Percentiles rank a stretch among this genome's conserved stretches.
These are phyloP conservation scores for Chionis minor DNA, from an alignment of 2,113 vertebrate genomes.

Conservation along the genomic window DNA sequence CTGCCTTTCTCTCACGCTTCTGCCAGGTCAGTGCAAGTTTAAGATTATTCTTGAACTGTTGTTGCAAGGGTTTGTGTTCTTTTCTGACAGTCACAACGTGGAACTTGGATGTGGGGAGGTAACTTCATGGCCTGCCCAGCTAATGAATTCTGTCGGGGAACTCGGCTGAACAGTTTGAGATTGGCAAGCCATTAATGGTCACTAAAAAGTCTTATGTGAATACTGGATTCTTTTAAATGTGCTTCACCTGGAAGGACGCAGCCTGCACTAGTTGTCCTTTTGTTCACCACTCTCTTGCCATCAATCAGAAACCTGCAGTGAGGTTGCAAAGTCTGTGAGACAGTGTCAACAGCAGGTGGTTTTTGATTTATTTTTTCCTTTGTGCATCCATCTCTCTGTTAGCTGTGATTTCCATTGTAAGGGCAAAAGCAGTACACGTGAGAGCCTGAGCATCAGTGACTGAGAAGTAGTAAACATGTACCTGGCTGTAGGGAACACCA, in stretches of 20 bases:
- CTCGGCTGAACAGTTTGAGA: background rate
- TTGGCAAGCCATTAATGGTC: background rate
- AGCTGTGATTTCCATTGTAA: background rate
- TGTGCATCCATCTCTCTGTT: background rate
- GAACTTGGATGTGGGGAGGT: background rate
- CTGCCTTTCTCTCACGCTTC: background rate
- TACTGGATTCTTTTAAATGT: background rate
- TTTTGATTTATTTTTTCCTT: background rate
- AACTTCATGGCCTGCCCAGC: background rate
- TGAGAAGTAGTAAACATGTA: fast-evolving
- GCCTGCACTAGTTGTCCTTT: background rate
- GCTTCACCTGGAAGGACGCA: background rate
- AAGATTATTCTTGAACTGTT: background rate
- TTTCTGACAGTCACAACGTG: background rate
- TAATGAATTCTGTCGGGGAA: background rate
- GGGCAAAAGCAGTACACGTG: background rate
- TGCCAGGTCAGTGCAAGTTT: slow-evolving; percentile 9
- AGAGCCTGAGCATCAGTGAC: background rate
- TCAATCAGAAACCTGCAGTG: background rate
- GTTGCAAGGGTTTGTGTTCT: background rate
- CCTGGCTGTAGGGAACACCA: background rate
- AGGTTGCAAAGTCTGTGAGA: background rate
- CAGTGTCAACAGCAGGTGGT: background rate
- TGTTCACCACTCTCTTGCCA: background rate
- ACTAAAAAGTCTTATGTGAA: background rate